Percentiles rank a stretch among this genome's conserved stretches.
phyloP scores from a whole-genome alignment of 2,888 invertebrate species.

The Drepana falcataria region DNA sequence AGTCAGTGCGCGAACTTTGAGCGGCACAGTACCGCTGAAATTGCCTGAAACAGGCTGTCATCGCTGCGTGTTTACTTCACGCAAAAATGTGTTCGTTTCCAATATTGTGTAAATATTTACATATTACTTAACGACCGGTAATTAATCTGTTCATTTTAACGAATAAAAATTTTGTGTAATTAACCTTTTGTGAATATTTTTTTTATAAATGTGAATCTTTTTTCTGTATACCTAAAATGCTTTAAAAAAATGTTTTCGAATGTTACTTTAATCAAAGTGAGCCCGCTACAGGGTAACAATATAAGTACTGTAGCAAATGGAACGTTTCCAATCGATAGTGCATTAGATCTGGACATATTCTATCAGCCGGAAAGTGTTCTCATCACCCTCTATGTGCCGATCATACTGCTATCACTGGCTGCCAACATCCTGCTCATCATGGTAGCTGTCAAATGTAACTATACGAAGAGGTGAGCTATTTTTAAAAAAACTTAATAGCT shows the following conservation, averaged over 20 bases:
- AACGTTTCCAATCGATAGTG: constrained; percentile 30
- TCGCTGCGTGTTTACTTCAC: background rate
- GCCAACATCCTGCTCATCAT: constrained; percentile 83
- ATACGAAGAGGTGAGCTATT: constrained; percentile 81
- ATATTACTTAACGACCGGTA: too few relatives aligned
- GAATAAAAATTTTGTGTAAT: too few relatives aligned
- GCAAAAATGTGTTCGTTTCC: background rate
- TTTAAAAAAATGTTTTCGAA: constrained; percentile 25
- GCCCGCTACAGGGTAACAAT: constrained; percentile 15
- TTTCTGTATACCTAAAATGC: constrained; percentile 3
- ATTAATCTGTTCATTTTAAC: too few relatives aligned
- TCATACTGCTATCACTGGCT: constrained; percentile 80
- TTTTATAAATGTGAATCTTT: too few relatives aligned
- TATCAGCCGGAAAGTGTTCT: constrained; percentile 71
- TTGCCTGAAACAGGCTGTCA: background rate
- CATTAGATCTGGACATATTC: constrained; percentile 57
- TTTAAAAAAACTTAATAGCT: background rate
- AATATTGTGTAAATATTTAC: background rate
- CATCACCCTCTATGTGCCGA: constrained; percentile 81
- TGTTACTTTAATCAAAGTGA: constrained; percentile 12
- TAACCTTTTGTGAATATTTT: too few relatives aligned
- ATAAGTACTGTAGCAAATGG: constrained; percentile 13
- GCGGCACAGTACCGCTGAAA: background rate
- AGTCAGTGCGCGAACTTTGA: background rate
- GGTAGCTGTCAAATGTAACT: constrained; percentile 83